A percentile compares a stretch with the other conserved stretches of the same genome.
phyloP scores from a whole-genome alignment of 1,140 invertebrate species.

The Goniozus legneri region DNA sequence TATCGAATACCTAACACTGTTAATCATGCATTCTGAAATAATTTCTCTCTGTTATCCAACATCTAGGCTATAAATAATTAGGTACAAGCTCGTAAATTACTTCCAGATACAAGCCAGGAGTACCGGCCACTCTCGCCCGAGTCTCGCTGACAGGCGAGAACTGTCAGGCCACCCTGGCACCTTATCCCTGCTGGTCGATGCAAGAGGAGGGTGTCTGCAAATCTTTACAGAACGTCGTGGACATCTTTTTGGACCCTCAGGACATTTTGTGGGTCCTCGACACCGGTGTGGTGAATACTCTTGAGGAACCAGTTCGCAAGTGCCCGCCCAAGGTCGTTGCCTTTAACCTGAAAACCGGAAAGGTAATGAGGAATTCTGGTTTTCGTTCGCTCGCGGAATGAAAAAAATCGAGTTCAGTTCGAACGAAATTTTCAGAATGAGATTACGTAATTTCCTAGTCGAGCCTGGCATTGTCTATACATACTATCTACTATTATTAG shows the following conservation, averaged over 20 bases:
- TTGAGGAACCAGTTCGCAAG: conserved; percentile 53
- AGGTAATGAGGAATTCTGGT: conserved; percentile 33
- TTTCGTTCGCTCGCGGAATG: too few species aligned
- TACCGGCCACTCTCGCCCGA: conserved; percentile 57
- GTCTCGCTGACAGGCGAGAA: conserved; percentile 45
- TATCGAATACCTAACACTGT: too few species aligned
- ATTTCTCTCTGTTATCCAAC: too few species aligned
- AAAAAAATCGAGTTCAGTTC: too few species aligned
- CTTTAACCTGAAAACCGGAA: conserved; percentile 55
- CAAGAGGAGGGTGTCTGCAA: conserved; percentile 61
- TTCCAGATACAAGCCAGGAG: conserved; percentile 46
- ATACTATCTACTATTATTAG: too few species aligned
- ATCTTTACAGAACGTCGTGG: conserved; percentile 60
- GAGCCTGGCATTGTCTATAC: too few species aligned
- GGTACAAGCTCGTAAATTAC: too few species aligned
- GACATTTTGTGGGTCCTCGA: conserved; percentile 62
- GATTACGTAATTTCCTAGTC: too few species aligned
- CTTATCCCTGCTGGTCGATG: conserved; percentile 60
- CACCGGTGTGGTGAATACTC: conserved; percentile 57
- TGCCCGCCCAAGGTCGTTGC: conserved; percentile 60
- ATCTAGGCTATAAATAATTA: too few species aligned
- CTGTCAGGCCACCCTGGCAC: conserved; percentile 47
- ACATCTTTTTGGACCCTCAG: conserved; percentile 57
- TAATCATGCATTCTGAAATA: too few species aligned
- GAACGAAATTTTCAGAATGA: too few species aligned